Base-by-base conservation (phyloP, 2,113 vertebrate genomes). In the Callipepla squamata region DNA sequence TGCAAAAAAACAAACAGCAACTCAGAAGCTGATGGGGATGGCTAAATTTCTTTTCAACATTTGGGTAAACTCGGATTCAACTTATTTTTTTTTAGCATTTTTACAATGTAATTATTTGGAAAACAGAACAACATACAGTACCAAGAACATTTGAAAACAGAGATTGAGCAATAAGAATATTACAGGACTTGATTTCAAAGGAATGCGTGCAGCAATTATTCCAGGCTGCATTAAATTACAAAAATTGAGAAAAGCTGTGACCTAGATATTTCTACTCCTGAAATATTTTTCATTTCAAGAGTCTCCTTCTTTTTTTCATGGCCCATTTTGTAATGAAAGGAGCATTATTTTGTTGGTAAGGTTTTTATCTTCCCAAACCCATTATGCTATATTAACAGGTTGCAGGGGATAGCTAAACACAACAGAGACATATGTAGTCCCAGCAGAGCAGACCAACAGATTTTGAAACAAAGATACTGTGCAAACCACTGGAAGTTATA, bases 191-290 rank as follows among this genome's bases (percentile, higher is more conserved):
- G 94, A 95, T 96, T 97, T 97, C 83, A 92, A 93, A 96, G 94
- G 92, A 96, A 97, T 94, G 93, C 82, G 82, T 18, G 81, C 84
- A 91, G 51, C 93, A 97, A 96, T 96, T 96, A 97, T 93, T 96
- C 94, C 81, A 95, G 91, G 90, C 95, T 97, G 97, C 90, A 92
- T 92, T 96, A 96, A 96, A 96, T 97, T 96, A 96, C 59, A 96
- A 83, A 96, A 97, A 97, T 96, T 94, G 96, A 95, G 95, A 97
- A 97, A 97, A 96, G 96, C 96, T 97, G 97, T 97, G 96, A 91
- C 96, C 96, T 94, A 97, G 85, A 92, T 95, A 94, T 69, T 96
- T 77, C 72, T 94, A 58, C 80, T 80, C 85, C 73, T 77, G 80
- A 93, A 93, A 93, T 91, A 93, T 81, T 96, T 94, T 94, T 94